A percentile compares a stretch with the other conserved stretches of the same genome.
Conservation (phyloP, 2,888 invertebrate species). For the Atrina japonica region DNA sequence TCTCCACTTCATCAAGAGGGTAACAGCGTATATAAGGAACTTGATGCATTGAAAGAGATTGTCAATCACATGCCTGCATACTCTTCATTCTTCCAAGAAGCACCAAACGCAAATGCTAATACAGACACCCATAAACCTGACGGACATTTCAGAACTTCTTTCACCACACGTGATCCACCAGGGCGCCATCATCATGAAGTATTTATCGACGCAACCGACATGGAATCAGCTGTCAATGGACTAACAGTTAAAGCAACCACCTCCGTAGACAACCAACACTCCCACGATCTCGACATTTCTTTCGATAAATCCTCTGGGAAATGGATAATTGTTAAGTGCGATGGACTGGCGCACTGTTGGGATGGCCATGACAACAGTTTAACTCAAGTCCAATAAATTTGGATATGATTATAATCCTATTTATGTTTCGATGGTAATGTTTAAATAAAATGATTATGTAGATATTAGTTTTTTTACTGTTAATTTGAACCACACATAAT, state of each 20-base stretch:
- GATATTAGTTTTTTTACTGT: too few relatives aligned
- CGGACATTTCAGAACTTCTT: slow-evolving; percentile 39
- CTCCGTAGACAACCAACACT: slow-evolving; percentile 50
- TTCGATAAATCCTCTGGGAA: slow-evolving; percentile 26
- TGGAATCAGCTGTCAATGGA: slow-evolving; percentile 47
- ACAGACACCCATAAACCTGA: slow-evolving; percentile 39
- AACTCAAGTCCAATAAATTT: slow-evolving; percentile 12
- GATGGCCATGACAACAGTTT: slow-evolving; percentile 55
- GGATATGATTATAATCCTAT: too few relatives aligned
- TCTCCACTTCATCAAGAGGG: slow-evolving; percentile 69
- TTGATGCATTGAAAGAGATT: slow-evolving; percentile 61
- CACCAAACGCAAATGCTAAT: slow-evolving; percentile 42
- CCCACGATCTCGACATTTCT: slow-evolving; percentile 53
- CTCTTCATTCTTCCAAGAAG: slow-evolving; percentile 48
- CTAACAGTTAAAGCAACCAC: slow-evolving; percentile 48
- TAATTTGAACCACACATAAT: too few relatives aligned
- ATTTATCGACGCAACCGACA: slow-evolving; percentile 47
- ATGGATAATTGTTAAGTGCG: slow-evolving; percentile 53
- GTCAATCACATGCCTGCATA: slow-evolving; percentile 58
- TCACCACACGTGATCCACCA: slow-evolving; percentile 55
- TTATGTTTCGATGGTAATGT: too few relatives aligned
- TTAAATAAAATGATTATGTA: too few relatives aligned
- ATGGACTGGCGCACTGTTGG: slow-evolving; percentile 55
- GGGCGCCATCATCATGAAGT: slow-evolving; percentile 56
- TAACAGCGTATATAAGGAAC: slow-evolving; percentile 63